These are phyloP conservation scores for Agapornis canus DNA, from an alignment of 2,797 vertebrate species.

Conservation along the genomic window DNA sequence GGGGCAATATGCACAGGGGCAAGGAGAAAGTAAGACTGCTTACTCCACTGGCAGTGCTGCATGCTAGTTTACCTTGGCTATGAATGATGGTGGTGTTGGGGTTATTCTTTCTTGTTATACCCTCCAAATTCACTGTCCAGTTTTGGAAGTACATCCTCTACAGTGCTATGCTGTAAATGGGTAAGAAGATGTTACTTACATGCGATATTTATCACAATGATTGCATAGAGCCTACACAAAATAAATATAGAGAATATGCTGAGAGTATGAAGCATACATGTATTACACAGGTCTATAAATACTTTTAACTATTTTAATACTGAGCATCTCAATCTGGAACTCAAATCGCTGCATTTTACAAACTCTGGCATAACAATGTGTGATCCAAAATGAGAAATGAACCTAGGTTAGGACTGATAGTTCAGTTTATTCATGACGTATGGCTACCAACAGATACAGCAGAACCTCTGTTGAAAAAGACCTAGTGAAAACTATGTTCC, in stretches of 20 bases:
- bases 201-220: not conserved
- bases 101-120: not conserved
- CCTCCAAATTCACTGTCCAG: not conserved
- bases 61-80: not conserved
- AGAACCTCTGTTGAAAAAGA: not conserved
- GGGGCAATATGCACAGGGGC: not conserved
- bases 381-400: not conserved
- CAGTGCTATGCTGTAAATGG: rapidly evolving
- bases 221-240: not conserved
- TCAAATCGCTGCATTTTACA: not conserved
- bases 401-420: not conserved
- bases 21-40: not conserved
- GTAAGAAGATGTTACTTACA: not conserved
- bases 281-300: not conserved
- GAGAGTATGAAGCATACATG: not conserved
- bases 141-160: not conserved
- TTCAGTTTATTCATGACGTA: not conserved
- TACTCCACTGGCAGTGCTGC: not conserved
- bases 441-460: not conserved
- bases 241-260: not conserved
- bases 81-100: not conserved
- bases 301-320: not conserved
- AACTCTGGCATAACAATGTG: not conserved
- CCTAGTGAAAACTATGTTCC: not conserved
- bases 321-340: not conserved